A percentile compares a stretch with the other conserved stretches of the same genome.
Conservation (phyloP, 2,113 vertebrate genomes). For the Hiodon alosoides region DNA sequence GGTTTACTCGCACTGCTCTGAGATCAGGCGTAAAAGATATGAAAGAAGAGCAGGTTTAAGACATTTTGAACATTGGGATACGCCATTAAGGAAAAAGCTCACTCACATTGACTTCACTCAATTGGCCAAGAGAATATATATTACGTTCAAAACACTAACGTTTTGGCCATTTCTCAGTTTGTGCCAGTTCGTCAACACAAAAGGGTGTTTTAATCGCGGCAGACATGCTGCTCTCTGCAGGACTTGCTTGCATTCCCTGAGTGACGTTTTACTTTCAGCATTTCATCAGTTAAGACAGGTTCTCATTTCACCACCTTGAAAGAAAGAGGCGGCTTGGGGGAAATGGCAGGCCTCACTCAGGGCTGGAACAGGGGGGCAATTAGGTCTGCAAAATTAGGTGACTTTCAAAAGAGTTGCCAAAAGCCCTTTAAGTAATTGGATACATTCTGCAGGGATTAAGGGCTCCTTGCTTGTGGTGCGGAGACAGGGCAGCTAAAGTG, state of each 20-base stretch:
- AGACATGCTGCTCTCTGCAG: constrained; percentile 33
- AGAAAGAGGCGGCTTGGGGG: constrained; percentile 51
- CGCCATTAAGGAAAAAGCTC: not conserved
- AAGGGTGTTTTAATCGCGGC: constrained; percentile 36
- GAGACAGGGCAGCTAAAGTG: constrained; percentile 34
- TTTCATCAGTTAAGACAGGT: constrained; percentile 49
- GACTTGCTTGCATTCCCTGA: constrained; percentile 47
- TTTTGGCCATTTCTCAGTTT: constrained; percentile 1
- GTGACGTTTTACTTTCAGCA: constrained; percentile 49
- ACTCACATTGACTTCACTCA: too few relatives aligned
- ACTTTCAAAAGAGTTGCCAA: constrained; percentile 47
- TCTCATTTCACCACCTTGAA: constrained; percentile 52
- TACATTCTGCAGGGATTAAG: constrained; percentile 57
- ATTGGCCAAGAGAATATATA: too few relatives aligned
- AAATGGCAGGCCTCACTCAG: constrained; percentile 56
- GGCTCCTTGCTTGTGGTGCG: constrained; percentile 44
- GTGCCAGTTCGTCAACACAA: constrained; percentile 27
- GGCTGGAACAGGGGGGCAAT: constrained; percentile 51
- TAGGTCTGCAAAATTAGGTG: constrained; percentile 61
- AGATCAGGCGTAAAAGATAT: not conserved
- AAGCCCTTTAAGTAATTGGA: constrained; percentile 54
- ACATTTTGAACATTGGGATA: not conserved
- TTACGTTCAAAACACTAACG: not conserved
- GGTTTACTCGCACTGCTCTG: not conserved
- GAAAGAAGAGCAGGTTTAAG: not conserved